Percentiles rank a stretch among this genome's conserved stretches.
These are phyloP conservation scores for Heliconius himera DNA, from an alignment of 1,140 invertebrate species.

Conservation along the genomic window DNA sequence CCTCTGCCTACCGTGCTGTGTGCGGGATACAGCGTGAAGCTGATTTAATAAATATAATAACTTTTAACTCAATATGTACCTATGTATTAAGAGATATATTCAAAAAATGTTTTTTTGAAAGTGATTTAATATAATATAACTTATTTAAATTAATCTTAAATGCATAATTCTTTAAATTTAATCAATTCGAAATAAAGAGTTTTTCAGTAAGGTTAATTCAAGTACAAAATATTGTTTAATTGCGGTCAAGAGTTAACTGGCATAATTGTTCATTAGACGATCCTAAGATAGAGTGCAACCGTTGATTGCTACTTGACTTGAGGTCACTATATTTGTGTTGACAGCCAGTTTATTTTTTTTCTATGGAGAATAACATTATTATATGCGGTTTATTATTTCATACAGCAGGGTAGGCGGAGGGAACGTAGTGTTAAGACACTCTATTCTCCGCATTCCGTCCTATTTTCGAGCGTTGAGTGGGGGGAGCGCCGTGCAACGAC, in stretches of 20 bases:
- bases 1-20: too few species aligned
- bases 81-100: neutral
- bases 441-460: too few species aligned
- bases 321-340: constrained; percentile 46
- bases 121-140: neutral
- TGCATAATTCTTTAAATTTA: neutral
- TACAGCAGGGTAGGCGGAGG: too few species aligned
- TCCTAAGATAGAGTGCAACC: constrained; percentile 52
- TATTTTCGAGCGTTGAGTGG: too few species aligned
- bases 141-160: neutral
- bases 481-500: too few species aligned
- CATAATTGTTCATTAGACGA: constrained; percentile 72
- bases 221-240: constrained; percentile 49
- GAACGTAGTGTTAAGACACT: too few species aligned
- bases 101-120: neutral
- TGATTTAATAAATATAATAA: too few species aligned
- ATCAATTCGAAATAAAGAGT: constrained; percentile 3
- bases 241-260: constrained; percentile 70
- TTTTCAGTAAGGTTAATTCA: constrained; percentile 27
- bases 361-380: neutral
- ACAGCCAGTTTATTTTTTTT: constrained; percentile 17
- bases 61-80: too few species aligned
- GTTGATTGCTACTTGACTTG: constrained; percentile 72
- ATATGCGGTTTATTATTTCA: neutral
- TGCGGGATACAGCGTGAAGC: too few species aligned